Conservation (phyloP, 2,888 invertebrate genomes). For the Exocentrus adspersus region DNA sequence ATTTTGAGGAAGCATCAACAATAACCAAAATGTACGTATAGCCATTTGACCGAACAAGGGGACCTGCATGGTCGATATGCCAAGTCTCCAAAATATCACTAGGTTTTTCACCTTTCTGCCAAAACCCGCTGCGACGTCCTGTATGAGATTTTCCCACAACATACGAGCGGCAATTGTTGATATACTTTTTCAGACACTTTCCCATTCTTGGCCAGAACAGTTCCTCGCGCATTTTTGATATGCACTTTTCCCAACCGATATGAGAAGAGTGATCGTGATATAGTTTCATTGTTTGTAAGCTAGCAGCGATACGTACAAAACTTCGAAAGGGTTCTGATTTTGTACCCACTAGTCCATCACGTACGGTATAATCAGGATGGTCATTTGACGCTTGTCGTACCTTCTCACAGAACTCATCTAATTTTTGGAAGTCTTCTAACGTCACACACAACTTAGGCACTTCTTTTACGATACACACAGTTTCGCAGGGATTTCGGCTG, state of each 20-base stretch:
- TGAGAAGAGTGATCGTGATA: too few relatives aligned
- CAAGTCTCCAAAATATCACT: slow-evolving; percentile 34
- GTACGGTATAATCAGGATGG: neutral
- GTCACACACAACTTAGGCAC: neutral
- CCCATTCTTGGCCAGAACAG: neutral
- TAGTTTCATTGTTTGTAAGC: neutral
- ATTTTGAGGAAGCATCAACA: slow-evolving; percentile 32
- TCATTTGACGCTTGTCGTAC: neutral
- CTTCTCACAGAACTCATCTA: neutral
- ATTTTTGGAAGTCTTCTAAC: neutral
- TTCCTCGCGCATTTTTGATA: too few relatives aligned
- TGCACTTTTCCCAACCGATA: too few relatives aligned
- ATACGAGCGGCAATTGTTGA: neutral
- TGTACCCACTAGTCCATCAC: neutral
- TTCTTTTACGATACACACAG: too few relatives aligned
- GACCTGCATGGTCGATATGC: slow-evolving; percentile 44
- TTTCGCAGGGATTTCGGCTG: neutral
- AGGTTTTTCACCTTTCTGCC: slow-evolving; percentile 39
- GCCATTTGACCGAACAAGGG: slow-evolving; percentile 26
- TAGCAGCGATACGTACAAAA: neutral
- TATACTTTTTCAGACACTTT: neutral
- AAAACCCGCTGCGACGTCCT: slow-evolving; percentile 30
- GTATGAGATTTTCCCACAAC: slow-evolving; percentile 38
- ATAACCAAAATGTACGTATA: neutral
- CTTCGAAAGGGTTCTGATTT: neutral